Evolutionary conservation across 2,888 invertebrate genomes (phyloP).

Genomic region (Tethea ocularis): DNA sequence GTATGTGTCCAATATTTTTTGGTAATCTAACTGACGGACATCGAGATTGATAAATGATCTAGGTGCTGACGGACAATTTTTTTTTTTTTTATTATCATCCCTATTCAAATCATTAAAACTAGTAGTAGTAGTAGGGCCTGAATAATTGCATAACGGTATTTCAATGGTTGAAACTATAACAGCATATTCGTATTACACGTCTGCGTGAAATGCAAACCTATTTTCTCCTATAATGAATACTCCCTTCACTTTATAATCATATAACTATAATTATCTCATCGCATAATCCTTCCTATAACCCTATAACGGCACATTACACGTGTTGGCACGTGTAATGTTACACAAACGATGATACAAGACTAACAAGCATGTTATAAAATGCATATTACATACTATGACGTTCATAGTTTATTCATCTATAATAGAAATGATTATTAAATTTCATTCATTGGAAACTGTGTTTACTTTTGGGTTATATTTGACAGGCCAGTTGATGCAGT

Average conservation of each 20-base stretch:
- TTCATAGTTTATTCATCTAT: not conserved
- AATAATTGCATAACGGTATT: not conserved
- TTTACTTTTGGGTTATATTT: not conserved
- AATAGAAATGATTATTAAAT: not conserved
- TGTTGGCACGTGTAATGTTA: not conserved
- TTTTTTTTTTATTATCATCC: no score
- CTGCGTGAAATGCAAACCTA: not conserved
- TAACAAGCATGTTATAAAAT: not conserved
- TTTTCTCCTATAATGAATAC: not conserved
- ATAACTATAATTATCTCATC: not conserved
- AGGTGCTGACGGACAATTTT: no score
- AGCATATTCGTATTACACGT: not conserved
- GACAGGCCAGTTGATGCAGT: no score
- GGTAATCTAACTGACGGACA: no score
- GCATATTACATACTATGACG: not conserved
- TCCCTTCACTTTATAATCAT: conserved; percentile 5
- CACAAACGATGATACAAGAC: not conserved
- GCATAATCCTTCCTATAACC: not conserved
- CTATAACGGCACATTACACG: not conserved
- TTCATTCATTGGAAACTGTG: not conserved
- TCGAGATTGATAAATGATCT: no score
- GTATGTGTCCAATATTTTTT: no score
- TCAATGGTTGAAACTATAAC: not conserved
- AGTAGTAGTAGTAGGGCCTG: no score
- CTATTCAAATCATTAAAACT: no score